These are phyloP conservation scores for Trachelus tabidus DNA, from an alignment of 2,888 invertebrate genomes.

Conservation along the genomic window DNA sequence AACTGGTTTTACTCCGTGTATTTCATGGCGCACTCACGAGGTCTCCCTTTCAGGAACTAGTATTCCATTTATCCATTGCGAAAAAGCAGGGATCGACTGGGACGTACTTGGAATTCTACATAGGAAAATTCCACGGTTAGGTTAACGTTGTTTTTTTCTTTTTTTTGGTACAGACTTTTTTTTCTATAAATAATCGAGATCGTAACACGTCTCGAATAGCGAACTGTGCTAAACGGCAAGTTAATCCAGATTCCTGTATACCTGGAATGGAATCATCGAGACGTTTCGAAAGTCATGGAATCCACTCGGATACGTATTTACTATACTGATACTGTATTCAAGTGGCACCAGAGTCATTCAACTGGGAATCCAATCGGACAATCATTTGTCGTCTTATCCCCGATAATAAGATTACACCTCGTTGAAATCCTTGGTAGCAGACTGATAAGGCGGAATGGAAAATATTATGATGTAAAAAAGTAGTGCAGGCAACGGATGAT, in stretches of 20 bases:
- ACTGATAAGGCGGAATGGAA: background rate
- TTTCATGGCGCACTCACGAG: background rate
- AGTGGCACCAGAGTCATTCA: background rate
- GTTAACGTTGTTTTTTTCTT: background rate
- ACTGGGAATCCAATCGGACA: background rate
- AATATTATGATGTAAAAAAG: background rate
- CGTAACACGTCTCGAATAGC: constrained; percentile 13
- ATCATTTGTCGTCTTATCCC: background rate
- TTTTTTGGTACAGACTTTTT: background rate
- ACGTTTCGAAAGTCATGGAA: background rate
- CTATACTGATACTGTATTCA: background rate
- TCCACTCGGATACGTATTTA: background rate
- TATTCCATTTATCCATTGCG: background rate
- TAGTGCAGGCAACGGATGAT: background rate
- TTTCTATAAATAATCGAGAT: background rate
- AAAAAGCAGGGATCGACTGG: background rate
- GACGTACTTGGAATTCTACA: background rate
- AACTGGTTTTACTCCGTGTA: background rate
- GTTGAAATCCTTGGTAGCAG: background rate
- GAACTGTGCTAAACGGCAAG: constrained; percentile 22
- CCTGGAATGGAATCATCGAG: background rate
- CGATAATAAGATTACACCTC: background rate
- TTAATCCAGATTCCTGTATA: constrained; percentile 18
- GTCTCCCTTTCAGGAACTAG: background rate
- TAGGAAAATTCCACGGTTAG: background rate